Evolutionary conservation across 2,797 vertebrate species (phyloP).

Genomic region (Monodelphis domestica): DNA sequence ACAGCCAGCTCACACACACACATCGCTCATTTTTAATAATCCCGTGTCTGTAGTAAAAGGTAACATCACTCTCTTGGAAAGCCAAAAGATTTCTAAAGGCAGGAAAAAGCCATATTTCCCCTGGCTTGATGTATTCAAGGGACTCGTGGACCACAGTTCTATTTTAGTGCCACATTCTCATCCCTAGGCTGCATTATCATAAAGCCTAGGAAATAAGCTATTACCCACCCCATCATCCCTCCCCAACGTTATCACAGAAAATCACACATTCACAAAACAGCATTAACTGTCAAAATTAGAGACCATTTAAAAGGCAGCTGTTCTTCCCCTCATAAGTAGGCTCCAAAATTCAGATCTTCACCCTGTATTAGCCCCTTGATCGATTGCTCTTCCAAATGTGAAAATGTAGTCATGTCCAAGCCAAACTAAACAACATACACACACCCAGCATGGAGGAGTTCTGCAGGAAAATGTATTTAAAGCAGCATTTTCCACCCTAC

Average conservation of each 20-base stretch:
- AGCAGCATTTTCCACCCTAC: slow-evolving; percentile 58
- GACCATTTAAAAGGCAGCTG: slow-evolving; percentile 87
- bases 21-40: slow-evolving; percentile 69
- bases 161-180: slow-evolving; percentile 78
- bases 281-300: slow-evolving; percentile 86
- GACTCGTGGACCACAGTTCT: slow-evolving; percentile 63
- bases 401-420: slow-evolving; percentile 50
- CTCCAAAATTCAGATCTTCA: slow-evolving; percentile 81
- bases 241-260: slow-evolving; percentile 81
- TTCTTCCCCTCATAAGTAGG: slow-evolving; percentile 82
- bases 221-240: slow-evolving; percentile 82
- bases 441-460: slow-evolving; percentile 29
- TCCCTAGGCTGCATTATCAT: slow-evolving; percentile 79
- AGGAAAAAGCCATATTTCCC: slow-evolving; percentile 56
- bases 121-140: slow-evolving; percentile 64
- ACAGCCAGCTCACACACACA: slow-evolving; percentile 66
- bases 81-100: slow-evolving; percentile 56
- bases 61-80: slow-evolving; percentile 67
- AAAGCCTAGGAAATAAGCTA: slow-evolving; percentile 85
- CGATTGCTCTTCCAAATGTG: slow-evolving; percentile 60
- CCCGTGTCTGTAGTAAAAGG: slow-evolving; percentile 52
- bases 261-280: slow-evolving; percentile 82
- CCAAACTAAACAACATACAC: slow-evolving; percentile 20
- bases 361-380: slow-evolving; percentile 67
- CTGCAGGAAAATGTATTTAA: slow-evolving; percentile 64